Evolutionary conservation across 2,797 vertebrate genomes (phyloP), one percentile per base, ranked within the genome.

Genomic region (Hydrophis major): DNA sequence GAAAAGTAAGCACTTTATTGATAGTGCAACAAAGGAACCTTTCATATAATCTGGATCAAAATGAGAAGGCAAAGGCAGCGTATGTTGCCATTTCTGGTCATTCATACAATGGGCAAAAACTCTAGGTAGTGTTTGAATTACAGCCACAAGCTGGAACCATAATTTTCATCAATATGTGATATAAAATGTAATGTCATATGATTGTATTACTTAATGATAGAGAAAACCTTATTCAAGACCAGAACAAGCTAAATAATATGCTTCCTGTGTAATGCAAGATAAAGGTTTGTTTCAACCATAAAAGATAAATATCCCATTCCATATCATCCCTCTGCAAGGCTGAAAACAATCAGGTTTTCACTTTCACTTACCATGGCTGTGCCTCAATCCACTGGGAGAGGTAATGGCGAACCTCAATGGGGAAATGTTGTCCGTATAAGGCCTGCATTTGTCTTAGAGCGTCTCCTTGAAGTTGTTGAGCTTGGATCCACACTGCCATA

Each of bases 401-500:
- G 96, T 99, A 99, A 96, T 99, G 99, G 91, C 99, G 98, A 96
- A 99, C 99, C 95, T 99, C 99, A 4, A 99, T 99, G 92, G 99
- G 99, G 94, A 99, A 99, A 96, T 99, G 99, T 96, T 99, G 99
- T n/a, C 99, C 99, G 0, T 99, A 99, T 37, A 99, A 97, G 0
- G 98, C 99, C 95, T 99, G 99, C 99, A 99, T 99, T 97, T 99
- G 99, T 94, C 98, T 99, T 88, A 99, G 98, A 88, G 99, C 99
- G 42, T 99, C 99, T 0, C 99, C 99, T 96, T 99, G 99, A 91
- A 99, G 98, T 98, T 99, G 99, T 97, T 99, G 99, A 74, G 99
- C 99, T 97, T 99, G 99, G 94, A 99, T 99, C 99, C 99, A 99
- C 98, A 99, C 98, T 0, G 99, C 98, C 99, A 99, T 99, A 97